These are phyloP conservation scores for Chloropsis cyanopogon DNA, from an alignment of 2,113 vertebrate genomes.

Conservation along the genomic window DNA sequence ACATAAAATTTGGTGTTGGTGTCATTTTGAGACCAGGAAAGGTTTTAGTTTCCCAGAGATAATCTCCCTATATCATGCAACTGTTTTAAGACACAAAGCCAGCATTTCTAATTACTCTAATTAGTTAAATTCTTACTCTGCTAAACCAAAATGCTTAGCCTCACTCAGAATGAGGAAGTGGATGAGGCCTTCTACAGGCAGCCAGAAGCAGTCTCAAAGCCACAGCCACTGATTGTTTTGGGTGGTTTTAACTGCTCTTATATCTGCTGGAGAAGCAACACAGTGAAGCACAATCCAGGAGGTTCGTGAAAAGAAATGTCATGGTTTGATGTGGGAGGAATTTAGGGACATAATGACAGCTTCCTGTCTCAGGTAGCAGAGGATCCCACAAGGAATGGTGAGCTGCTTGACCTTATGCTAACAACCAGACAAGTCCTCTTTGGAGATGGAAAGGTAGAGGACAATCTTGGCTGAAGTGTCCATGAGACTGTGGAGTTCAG, in stretches of 20 bases:
- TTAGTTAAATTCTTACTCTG: not conserved
- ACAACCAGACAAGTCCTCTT: not conserved
- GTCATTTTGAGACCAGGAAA: not conserved
- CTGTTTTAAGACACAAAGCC: not conserved
- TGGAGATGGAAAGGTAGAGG: not conserved
- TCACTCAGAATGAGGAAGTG: not conserved
- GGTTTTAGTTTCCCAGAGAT: not conserved
- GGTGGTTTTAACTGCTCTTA: not conserved
- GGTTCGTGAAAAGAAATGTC: accelerated
- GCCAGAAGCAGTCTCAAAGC: not conserved
- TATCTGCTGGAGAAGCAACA: not conserved
- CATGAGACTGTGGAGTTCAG: not conserved
- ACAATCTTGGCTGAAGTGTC: not conserved
- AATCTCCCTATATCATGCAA: not conserved
- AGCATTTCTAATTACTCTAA: not conserved
- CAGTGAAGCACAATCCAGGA: not conserved
- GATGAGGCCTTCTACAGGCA: not conserved
- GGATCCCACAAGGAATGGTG: not conserved
- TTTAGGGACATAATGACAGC: no score
- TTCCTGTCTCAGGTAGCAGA: no score
- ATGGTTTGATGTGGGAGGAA: no score
- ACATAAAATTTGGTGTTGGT: not conserved
- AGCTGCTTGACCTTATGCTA: not conserved
- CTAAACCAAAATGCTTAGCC: not conserved
- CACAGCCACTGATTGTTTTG: not conserved